Conservation (phyloP, 1,140 invertebrate genomes). For the Micrasema minimum region DNA sequence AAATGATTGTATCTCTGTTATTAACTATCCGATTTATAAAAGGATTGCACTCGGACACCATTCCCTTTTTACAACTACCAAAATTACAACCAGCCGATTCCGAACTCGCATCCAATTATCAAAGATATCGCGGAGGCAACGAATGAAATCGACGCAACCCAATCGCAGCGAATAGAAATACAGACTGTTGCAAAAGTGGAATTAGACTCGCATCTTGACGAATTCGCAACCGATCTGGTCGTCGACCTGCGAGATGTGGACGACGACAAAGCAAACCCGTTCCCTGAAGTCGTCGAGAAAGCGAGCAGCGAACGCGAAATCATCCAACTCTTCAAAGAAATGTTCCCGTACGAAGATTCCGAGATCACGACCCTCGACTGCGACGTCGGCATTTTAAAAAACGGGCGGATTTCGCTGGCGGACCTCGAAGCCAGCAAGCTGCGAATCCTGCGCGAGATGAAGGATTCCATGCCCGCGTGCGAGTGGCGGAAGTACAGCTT, state of each 20-base stretch:
- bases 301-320: constrained; percentile 44
- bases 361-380: constrained; percentile 36
- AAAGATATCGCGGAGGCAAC: background rate
- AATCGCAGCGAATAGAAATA: background rate
- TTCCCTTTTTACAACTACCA: constrained; percentile 20
- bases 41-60: constrained; percentile 19
- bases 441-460: constrained; percentile 57
- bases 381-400: constrained; percentile 42
- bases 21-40: too few species aligned
- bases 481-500: constrained; percentile 55
- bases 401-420: constrained; percentile 57
- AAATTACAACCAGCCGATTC: background rate
- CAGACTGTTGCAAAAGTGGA: background rate
- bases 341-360: constrained; percentile 59
- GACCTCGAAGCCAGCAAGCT: constrained; percentile 62
- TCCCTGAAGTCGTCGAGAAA: constrained; percentile 41
- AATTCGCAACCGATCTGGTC: background rate
- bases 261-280: constrained; percentile 47
- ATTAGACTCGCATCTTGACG: background rate
- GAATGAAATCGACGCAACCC: background rate
- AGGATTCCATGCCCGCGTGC: constrained; percentile 54
- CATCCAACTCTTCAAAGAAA: constrained; percentile 51
- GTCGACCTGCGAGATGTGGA: constrained; percentile 16
- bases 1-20: constrained; percentile 25
- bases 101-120: too few species aligned